Evolutionary conservation across 2,888 invertebrate species (phyloP).

Genomic region (Idaea dimidiata): DNA sequence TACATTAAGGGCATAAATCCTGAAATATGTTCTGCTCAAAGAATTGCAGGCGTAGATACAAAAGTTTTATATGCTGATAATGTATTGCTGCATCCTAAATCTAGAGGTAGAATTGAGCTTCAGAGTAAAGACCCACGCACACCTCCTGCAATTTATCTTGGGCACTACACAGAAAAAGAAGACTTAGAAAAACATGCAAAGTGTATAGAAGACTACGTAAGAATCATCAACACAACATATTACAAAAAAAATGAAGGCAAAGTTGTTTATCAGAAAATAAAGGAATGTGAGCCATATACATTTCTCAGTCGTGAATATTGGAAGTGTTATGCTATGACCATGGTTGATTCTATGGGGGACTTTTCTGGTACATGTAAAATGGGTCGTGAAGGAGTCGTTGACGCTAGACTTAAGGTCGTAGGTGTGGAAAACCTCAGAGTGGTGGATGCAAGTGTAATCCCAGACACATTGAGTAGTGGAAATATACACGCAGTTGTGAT

Average conservation of each 20-base stretch:
- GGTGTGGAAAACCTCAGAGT: constrained; percentile 80
- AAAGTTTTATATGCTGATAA: constrained; percentile 28
- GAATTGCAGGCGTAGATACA: constrained; percentile 25
- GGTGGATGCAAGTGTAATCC: constrained; percentile 84
- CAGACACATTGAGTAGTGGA: constrained; percentile 78
- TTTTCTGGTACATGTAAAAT: constrained; percentile 45
- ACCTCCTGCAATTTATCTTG: constrained; percentile 32
- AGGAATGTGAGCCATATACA: constrained; percentile 31
- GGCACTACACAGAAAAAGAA: constrained; percentile 30
- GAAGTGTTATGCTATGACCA: constrained; percentile 37
- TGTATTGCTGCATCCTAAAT: constrained; percentile 39
- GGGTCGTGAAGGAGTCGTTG: constrained; percentile 45
- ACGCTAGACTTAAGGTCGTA: constrained; percentile 57
- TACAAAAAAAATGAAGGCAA: constrained; percentile 33
- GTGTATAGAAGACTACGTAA: constrained; percentile 32
- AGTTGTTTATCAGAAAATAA: constrained; percentile 25
- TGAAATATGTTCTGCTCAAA: constrained; percentile 30
- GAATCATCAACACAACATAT: constrained; percentile 34
- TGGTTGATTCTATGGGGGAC: constrained; percentile 82
- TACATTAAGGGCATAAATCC: constrained; percentile 24
- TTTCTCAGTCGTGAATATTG: constrained; percentile 39
- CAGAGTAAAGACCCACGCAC: constrained; percentile 32
- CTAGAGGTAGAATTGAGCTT: constrained; percentile 39
- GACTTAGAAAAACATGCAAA: constrained; percentile 39
- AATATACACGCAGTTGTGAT: constrained; percentile 81